Base-by-base conservation (phyloP, 35 echinoderm and acorn worm species). In the Antedon bifida region DNA sequence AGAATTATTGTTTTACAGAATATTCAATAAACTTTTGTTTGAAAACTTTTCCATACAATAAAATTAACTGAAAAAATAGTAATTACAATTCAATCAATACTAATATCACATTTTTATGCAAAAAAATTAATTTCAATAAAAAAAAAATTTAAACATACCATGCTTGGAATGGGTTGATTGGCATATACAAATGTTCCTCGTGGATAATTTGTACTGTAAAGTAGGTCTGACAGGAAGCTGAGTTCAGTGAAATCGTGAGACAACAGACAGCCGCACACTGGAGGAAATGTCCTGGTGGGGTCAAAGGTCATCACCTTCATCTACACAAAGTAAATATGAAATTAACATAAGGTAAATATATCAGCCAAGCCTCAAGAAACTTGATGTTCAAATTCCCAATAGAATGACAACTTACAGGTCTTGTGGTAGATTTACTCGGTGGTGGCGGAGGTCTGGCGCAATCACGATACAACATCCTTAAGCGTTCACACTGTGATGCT, bases 401-500 rank as follows among this genome's bases (percentile, higher is more conserved):
- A 29, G 0, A 34, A 30, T 74, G 26, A 21, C 0, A 26, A 87
- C 90, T 83, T 76, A 91, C 90, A 38, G 73, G 80, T 55, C 81
- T 79, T 1, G 81, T 80, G 8, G 35, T 75, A 29, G 77, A 36
- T 64, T 92, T 92, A 34, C 82, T 83, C 11, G 90, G 90, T 26
- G 90, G 90, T 76, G 90, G 86, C 17, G 90, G 90, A 5, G 90
- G 90, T 81, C 90, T 84, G 14, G 90, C 90, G 78, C 90, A 92
- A 83, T 92, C 90, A 75, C 90, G 79, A 79, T 92, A 92, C 86
- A 92, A 73, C 90, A 92, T 92, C 0, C 90, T 29, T 32, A 92
- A 75, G 26, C 83, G 84, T 82, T 92, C 86, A 84, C 90, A 92
- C 36, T 92, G 90, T 30, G 86, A 82, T 56, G 74, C 86, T 31